phyloP scores from a whole-genome alignment of 2,113 vertebrate species.

The Fulmarus glacialis region DNA sequence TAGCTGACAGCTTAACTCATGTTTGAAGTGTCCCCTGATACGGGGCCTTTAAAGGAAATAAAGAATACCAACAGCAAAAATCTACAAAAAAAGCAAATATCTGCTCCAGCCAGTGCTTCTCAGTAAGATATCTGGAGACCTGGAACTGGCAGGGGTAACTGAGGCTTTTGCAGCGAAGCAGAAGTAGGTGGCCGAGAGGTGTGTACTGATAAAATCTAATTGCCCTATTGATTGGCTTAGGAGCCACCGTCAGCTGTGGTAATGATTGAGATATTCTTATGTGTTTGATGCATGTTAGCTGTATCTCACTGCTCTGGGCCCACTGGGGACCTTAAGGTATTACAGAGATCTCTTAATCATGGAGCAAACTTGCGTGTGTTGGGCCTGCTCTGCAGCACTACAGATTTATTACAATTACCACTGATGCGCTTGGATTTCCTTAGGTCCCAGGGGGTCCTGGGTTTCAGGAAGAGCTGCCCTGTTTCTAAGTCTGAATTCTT shows the following conservation, averaged over 20 bases:
- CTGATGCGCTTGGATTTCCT: not conserved
- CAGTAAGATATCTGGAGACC: not conserved
- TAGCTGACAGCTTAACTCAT: not conserved
- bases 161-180: not conserved
- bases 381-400: not conserved
- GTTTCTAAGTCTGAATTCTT: not conserved
- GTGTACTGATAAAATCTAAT: slow-evolving; percentile 78
- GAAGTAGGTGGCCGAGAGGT: not conserved
- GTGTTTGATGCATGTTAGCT: not conserved
- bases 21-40: not conserved
- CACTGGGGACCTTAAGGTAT: not conserved
- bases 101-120: not conserved
- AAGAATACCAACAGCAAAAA: not conserved
- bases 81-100: not conserved
- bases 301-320: not conserved
- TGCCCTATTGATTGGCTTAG: slow-evolving; percentile 74
- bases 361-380: not conserved
- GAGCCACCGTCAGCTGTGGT: slow-evolving; percentile 31
- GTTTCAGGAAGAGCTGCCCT: not conserved
- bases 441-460: not conserved
- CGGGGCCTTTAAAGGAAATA: not conserved
- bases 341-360: slow-evolving; percentile 14
- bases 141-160: not conserved
- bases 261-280: slow-evolving; percentile 69
- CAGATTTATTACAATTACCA: not conserved